Evolutionary conservation across 2,113 vertebrate genomes (phyloP), one percentile per base, ranked within the genome.

Genomic region (Chloroceryle aenea): DNA sequence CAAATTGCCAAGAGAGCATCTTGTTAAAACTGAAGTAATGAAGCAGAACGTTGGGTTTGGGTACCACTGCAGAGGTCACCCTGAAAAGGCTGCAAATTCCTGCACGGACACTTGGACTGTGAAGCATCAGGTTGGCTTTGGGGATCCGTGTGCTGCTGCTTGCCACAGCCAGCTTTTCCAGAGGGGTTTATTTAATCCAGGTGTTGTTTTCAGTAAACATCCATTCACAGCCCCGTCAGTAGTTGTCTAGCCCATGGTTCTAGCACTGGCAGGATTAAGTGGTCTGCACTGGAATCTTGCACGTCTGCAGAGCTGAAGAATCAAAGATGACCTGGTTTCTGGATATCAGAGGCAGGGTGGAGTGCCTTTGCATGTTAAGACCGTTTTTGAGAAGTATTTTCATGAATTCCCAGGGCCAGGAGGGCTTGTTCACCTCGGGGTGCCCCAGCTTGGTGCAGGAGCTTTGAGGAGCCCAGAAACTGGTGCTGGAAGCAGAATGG

Each of bases 141-240:
- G 26, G 32, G 63, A 5, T 6, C 68, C 30, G 8, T 1, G 0
- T 8, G 6, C 72, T 32, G 61, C 14, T 52, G 40, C 45, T 4
- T 74, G n/a, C 53, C 76, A 0, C 79, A 47, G 66, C 5, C 29
- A 23, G 48, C 38, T 23, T 20, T 43, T 47, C 90, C 76, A 77
- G 32, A 59, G 16, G 23, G 50, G 20, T 55, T 94, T 42, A 29
- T 90, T 80, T 77, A 84, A 86, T 86, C 90, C 90, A 90, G 87
- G 50, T 90, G 85, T 68, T 94, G 1, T 73, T 72, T 72, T 38
- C 64, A 62, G 64, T 40, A 90, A 90, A 72, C 58, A 68, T 29
- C 29, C 32, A 6, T n/a, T 81, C 34, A 4, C 38, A 55, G 87
- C 3, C 32, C 36, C n/a, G n/a, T 48, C 26, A 56, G 61, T 43